Evolutionary conservation across 2,113 vertebrate species (phyloP), one percentile per base, ranked within the genome.

Genomic region (Camelus bactrianus): DNA sequence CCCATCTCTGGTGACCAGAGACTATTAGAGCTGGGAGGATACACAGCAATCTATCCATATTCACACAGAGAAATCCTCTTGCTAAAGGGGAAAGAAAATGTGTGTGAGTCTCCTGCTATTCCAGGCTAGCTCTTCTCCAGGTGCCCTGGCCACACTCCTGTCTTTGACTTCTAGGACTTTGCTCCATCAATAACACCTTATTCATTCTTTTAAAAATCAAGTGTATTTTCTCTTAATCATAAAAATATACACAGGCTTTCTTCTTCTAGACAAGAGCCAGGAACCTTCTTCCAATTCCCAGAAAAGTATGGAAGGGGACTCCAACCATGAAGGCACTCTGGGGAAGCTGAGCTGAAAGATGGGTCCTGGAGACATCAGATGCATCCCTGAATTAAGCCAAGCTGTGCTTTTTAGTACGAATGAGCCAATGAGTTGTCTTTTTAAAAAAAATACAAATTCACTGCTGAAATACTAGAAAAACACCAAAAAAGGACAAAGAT

Each of bases 81-180:
- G 60, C 28, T 67, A 4, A 16, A 46, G 35, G 19, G 30, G 28
- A n/a, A 75, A 75, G 32, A 42, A 85, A 75, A 8, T 32, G 24
- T 60, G 14, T 65, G 13, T 69, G 12, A 35, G 16, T 48, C 8
- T 60, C 72, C 35, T 28, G 12, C 13, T 42, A 38, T 56, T 24
- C 24, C 4, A 58, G 3, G 38, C 22, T 26, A 30, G 58, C 38
- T 67, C 8, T 28, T 80, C 32, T 30, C 35, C 50, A 87, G 56
- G 24, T 65, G 5, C 32, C 32, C 6, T 3, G 16, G 52, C 56
- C 52, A 60, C 48, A 56, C 46, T 35, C 16, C 16, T 62, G 14
- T 75, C 67, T 91, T 83, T 90, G 67, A 93, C 58, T 96, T 87
- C 13, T 24, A 22, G 16, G n/a, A 87, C 8, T 16, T 42, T 83